Evolutionary conservation across 1,140 invertebrate genomes (phyloP), one percentile per base, ranked within the genome.

Genomic region (Olivierus martensii): DNA sequence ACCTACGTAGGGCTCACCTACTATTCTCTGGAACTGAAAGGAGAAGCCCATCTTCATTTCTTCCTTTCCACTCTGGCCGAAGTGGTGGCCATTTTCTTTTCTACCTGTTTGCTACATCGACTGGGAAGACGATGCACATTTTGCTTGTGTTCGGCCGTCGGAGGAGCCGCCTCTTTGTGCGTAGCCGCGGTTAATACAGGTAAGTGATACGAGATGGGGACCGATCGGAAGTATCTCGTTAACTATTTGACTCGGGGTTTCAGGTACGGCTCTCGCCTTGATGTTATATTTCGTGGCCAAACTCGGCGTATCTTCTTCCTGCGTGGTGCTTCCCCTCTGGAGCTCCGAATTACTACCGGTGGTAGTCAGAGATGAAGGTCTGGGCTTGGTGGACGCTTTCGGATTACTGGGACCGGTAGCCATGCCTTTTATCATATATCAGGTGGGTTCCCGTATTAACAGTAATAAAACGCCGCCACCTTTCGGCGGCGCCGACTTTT

Each of bases 371-470:
- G 87, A 87, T 4, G 71, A 89, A 21, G 87, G 86, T 10, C 87
- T 91, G 52, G 87, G 86, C 15, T 82, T 84, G 37, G 87, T 85
- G 4, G 84, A 86, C 17, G 90, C 90, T 65, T 82, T 90, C 53
- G 86, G 83, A 18, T 87, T 86, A 17, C 69, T 88, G 54, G 87
- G 86, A 34, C 72, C 90, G 12, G 85, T 90, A 57, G 81, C 91
- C 44, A 88, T 93, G 63, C 84, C 87, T n/a, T 87, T 93, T 69
- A 83, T 93, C 43, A 89, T 84, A 37, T 88, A 89, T 69, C 71
- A 89, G 72, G 81, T 83, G 68, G 74, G 71, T 52, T 15, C 37
- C 14, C 21, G 28, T 45, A 4, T 41, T n/a, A n/a, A 41, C 14
- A 6, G 4, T 4, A 4, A 9, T 2, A 4, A 9, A 28, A 28